Evolutionary conservation across 2,113 vertebrate species (phyloP), one percentile per base, ranked within the genome.

Genomic region (Dicrurus megarhynchus): DNA sequence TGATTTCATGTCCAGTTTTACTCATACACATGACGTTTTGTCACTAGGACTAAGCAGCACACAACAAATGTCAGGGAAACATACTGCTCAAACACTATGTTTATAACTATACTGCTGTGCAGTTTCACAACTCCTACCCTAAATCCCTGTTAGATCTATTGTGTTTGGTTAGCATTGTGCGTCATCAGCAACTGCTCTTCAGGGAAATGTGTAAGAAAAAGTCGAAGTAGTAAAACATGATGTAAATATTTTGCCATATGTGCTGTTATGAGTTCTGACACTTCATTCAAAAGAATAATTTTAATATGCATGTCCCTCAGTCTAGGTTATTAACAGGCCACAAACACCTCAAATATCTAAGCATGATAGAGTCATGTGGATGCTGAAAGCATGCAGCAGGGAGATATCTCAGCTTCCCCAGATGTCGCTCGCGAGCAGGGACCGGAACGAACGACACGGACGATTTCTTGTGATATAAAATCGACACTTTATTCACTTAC

Each of bases 11-110:
- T 49, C 20, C 49, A 71, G 24, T 22, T 71, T 87, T 71, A 89
- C 26, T 82, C 61, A n/a, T 15, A 55, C 2, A 16, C 0, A 1
- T 6, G 9, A 20, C 1, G 3, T 56, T 75, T 61, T 71, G 19
- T 71, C 35, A 49, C 35, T 35, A 39, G 30, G 35, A 37, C 33
- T 84, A 69, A 49, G 27, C 15, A 60, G 53, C 44, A 80, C 32
- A 27, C 5, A 53, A 75, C 10, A 57, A 49, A 57, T 3, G 24
- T 30, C 42, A 82, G 53, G 41, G 32, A 56, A 37, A 70, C 14
- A 27, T 16, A 10, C 1, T 63, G 75, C 35, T 85, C 30, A 68
- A 71, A 49, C 13, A 35, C 32, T 19, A 1, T 22, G 35, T 20
- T 55, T 63, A 6, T 35, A 82, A 46, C 30, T 21, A 13, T 9